Conservation (phyloP, 2,113 vertebrate species). For the Sinocyclocheilus maitianheensis region DNA sequence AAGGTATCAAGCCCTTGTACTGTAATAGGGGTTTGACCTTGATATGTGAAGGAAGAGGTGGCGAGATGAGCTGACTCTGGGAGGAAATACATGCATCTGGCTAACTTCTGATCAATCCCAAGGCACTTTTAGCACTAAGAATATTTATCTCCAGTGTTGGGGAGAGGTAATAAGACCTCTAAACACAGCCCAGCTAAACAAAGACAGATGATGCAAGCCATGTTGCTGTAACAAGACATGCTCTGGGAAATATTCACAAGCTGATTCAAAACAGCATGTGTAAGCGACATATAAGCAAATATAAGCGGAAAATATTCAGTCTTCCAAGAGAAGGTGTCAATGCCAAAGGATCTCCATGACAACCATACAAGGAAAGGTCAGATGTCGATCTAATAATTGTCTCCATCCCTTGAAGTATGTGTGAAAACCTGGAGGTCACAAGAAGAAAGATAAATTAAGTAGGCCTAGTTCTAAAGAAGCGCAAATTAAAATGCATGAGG, state of each 20-base stretch:
- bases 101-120: constrained; percentile 54
- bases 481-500: constrained; percentile 11
- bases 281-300: constrained; percentile 6
- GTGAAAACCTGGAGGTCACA: constrained; percentile 47
- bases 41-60: constrained; percentile 46
- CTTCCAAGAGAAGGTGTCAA: constrained; percentile 36
- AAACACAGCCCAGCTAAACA: constrained; percentile 32
- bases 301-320: constrained; percentile 37
- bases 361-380: constrained; percentile 59
- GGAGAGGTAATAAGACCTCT: constrained; percentile 49
- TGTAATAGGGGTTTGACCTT: constrained; percentile 54
- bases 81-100: constrained; percentile 41
- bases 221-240: not conserved
- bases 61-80: constrained; percentile 32
- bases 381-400: constrained; percentile 65
- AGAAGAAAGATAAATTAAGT: constrained; percentile 28
- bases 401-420: constrained; percentile 44
- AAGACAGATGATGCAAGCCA: not conserved
- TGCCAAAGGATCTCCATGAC: constrained; percentile 52
- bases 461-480: constrained; percentile 4
- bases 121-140: constrained; percentile 63
- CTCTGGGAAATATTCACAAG: not conserved
- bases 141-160: constrained; percentile 64
- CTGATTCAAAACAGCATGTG: not conserved
- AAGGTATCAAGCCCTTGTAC: constrained; percentile 51